A percentile compares a stretch with the other conserved stretches of the same genome.
phyloP scores from a whole-genome alignment of 2,113 vertebrate species.

The Ranitomeya imitator region DNA sequence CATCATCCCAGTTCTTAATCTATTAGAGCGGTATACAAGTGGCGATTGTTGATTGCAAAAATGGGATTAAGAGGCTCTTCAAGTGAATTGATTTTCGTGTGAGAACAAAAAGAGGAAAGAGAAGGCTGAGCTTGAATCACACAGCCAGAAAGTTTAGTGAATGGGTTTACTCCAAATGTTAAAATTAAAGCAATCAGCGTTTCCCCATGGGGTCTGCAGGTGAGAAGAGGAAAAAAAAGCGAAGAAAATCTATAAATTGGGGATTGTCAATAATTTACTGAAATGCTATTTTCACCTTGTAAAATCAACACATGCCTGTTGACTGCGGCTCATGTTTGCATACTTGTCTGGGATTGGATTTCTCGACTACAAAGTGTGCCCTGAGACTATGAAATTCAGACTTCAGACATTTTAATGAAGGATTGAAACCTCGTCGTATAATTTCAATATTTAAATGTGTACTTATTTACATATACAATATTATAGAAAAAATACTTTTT shows the following conservation, averaged over 20 bases:
- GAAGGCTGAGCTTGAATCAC: constrained; percentile 86
- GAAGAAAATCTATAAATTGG: constrained; percentile 60
- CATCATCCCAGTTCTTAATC: constrained; percentile 97
- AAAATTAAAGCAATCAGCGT: constrained; percentile 90
- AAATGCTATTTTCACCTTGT: constrained; percentile 25
- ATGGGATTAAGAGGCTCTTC: constrained; percentile 99
- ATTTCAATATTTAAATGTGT: background rate
- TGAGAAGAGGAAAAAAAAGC: constrained; percentile 73
- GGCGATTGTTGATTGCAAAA: constrained; percentile 98
- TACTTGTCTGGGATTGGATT: background rate
- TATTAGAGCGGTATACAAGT: constrained; percentile 97
- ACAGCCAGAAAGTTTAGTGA: constrained; percentile 91
- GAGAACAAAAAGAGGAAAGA: constrained; percentile 91
- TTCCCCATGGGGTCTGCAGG: constrained; percentile 76
- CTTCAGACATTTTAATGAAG: background rate
- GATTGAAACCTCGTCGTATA: background rate
- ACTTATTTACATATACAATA: background rate
- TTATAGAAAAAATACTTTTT: background rate
- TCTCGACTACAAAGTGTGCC: background rate
- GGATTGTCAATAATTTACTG: constrained; percentile 22
- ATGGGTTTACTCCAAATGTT: constrained; percentile 88
- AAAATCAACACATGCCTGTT: constrained; percentile 44
- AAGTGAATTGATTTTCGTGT: constrained; percentile 99
- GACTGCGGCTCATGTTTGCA: constrained; percentile 31
- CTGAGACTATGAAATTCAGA: background rate